These are phyloP conservation scores for Lutraria rhynchaena DNA, from an alignment of 1,140 invertebrate species.

Conservation along the genomic window DNA sequence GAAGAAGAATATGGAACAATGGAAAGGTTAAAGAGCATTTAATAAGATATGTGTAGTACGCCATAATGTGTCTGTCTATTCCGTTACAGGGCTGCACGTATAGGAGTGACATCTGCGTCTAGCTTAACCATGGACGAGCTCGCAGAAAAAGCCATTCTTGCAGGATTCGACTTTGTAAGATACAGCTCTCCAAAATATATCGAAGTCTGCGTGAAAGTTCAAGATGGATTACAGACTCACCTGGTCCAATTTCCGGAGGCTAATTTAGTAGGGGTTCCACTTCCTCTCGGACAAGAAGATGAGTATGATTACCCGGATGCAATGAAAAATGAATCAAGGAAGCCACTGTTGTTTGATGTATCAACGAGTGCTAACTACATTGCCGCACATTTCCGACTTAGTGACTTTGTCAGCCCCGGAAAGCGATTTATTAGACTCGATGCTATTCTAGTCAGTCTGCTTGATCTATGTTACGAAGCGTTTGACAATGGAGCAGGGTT, in stretches of 20 bases:
- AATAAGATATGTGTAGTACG: too few relatives aligned
- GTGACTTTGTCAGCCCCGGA: conserved; percentile 9
- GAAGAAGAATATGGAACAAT: too few relatives aligned
- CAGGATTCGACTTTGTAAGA: conserved; percentile 42
- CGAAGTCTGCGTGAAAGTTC: conserved; percentile 39
- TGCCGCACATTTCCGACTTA: conserved; percentile 3
- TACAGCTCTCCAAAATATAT: not conserved
- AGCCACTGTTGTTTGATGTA: conserved; percentile 41
- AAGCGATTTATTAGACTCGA: conserved; percentile 40
- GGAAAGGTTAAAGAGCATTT: too few relatives aligned
- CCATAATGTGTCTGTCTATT: too few relatives aligned
- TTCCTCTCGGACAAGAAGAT: conserved; percentile 34
- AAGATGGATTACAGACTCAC: conserved; percentile 30
- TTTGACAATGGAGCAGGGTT: conserved; percentile 10
- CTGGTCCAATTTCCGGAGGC: conserved; percentile 17
- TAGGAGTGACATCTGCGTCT: not conserved
- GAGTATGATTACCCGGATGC: conserved; percentile 42
- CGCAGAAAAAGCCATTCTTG: conserved; percentile 21
- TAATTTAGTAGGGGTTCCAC: conserved; percentile 26
- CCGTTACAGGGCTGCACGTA: conserved; percentile 25
- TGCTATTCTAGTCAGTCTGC: conserved; percentile 7
- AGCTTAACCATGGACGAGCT: not conserved
- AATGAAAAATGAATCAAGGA: conserved; percentile 23
- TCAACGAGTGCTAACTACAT: not conserved
- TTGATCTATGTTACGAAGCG: conserved; percentile 5